These are phyloP conservation scores for Upupa epops DNA, from an alignment of 2,113 vertebrate species.

Conservation along the genomic window DNA sequence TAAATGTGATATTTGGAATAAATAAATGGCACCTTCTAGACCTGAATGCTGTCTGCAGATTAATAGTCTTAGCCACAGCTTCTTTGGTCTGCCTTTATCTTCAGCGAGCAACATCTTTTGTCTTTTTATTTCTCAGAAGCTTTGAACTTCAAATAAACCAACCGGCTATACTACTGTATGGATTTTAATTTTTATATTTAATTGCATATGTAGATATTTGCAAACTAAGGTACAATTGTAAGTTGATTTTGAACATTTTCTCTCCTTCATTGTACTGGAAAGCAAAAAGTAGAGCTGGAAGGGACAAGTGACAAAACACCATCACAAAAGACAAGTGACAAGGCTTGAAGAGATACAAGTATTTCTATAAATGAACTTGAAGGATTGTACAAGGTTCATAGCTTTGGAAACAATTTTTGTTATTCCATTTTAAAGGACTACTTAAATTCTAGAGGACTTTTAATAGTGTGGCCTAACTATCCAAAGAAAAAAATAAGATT, in stretches of 20 bases:
- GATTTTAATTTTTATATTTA: neutral
- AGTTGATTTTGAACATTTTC: neutral
- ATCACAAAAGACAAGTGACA: neutral
- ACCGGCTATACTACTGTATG: neutral
- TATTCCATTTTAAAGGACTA: neutral
- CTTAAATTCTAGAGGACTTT: neutral
- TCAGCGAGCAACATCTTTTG: neutral
- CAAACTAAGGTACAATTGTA: neutral
- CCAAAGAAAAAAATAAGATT: neutral
- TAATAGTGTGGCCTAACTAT: neutral
- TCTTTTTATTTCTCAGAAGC: neutral
- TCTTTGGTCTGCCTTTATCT: neutral
- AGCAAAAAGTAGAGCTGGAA: neutral
- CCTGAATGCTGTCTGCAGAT: neutral
- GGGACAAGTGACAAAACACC: neutral
- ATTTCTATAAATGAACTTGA: neutral
- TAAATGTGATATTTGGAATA: neutral
- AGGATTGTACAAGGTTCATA: neutral
- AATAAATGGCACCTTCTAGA: neutral
- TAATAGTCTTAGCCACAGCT: neutral
- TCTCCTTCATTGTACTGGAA: neutral
- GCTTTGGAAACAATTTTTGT: neutral
- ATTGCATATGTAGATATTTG: neutral
- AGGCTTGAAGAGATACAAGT: neutral
- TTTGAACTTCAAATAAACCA: neutral